phyloP scores from a whole-genome alignment of 1,140 invertebrate genomes.

The Alviniconcha marisindica region DNA sequence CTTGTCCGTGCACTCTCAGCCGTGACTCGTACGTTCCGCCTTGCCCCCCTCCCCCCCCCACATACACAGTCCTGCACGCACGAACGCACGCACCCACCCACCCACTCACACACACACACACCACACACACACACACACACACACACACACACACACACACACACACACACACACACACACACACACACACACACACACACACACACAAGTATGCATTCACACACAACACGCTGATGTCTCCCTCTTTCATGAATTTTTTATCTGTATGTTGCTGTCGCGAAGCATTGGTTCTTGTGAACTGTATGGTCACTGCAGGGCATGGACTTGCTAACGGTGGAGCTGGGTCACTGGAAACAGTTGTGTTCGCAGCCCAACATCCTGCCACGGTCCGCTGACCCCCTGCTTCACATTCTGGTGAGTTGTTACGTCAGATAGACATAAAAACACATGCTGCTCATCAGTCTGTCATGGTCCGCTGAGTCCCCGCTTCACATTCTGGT shows the following conservation, averaged over 20 bases:
- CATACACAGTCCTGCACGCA: background rate
- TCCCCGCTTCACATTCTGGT: conserved; percentile 48
- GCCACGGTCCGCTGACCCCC: conserved; percentile 60
- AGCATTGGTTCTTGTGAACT: background rate
- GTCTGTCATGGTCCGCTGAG: conserved; percentile 63
- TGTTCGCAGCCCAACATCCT: conserved; percentile 65
- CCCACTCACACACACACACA: no score
- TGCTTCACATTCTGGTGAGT: conserved; percentile 48
- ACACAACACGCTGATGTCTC: no score
- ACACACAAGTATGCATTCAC: no score
- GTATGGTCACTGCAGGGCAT: conserved; percentile 44
- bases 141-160: no score
- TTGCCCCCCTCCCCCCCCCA: background rate
- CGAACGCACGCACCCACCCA: background rate
- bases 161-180: no score
- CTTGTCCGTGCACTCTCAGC: no score
- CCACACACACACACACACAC: no score
- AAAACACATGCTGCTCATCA: conserved; percentile 63
- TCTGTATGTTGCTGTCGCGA: no score
- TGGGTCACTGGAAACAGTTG: conserved; percentile 61
- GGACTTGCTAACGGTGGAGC: conserved; percentile 52
- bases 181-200: no score
- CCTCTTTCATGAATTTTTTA: no score
- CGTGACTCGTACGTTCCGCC: no score
- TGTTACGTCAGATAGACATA: no score